Base-by-base conservation (phyloP, 2,113 vertebrate species). In the Circaetus cinerascens region DNA sequence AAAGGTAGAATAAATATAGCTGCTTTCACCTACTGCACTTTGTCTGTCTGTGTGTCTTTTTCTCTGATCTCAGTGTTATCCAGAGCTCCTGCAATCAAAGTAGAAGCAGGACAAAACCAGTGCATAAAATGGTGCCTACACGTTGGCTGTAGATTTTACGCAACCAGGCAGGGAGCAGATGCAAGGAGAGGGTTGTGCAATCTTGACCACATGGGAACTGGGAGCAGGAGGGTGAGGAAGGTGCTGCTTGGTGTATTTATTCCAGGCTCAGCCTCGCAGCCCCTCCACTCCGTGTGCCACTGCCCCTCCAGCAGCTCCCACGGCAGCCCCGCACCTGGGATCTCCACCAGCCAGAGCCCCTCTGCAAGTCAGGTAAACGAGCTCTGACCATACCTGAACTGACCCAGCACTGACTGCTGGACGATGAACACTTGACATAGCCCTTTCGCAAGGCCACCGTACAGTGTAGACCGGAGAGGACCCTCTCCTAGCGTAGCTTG, bases 201-300 rank as follows among this genome's bases (percentile, higher is more conserved):
- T 32, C 60, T 51, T 0, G 0, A 5, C 71, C 1, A 1, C 1
- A 1, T 43, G 72, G 60, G 56, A 50, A 30, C 4, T 0, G 13
- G 64, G 25, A 41, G 53, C 13, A 30, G 26, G 15, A 92, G 34
- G 27, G 14, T 1, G 5, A 43, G 36, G 51, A 77, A 51, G 40
- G 9, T 27, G 13, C 60, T 57, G 46, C 46, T 59, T 2, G 3
- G 25, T 46, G 83, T 46, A 8, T 81, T 69, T 73, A 41, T 66
- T 59, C 15, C 50, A 67, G n/a, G 32, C 15, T 51, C 41, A 90
- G 19, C n/a, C 34, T 68, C 1, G 0, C 55, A 59, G 12, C 5
- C 7, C 6, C 29, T 27, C 9, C 10, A 1, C 7, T 46, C 16
- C 26, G 43, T 9, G 7, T 50, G 29, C n/a, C 9, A 14, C 40